A percentile compares a stretch with the other conserved stretches of the same genome.
Evolutionary conservation across 2,797 vertebrate species (phyloP).

Genomic region (Discoglossus pictus): DNA sequence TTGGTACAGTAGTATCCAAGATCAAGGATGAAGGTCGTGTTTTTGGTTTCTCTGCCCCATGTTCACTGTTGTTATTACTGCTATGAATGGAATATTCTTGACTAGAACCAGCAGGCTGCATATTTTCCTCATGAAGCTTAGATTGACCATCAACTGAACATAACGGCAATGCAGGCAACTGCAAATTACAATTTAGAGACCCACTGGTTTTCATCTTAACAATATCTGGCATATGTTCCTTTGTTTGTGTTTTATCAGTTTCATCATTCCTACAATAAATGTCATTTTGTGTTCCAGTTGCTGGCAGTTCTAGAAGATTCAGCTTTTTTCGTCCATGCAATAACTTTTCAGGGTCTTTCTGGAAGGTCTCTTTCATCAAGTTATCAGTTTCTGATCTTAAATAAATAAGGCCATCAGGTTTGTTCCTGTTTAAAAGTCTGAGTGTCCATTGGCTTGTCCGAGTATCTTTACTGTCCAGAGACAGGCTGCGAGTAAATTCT

Average conservation of each 20-base stretch:
- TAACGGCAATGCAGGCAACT: constrained; percentile 37
- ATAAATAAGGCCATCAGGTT: constrained; percentile 51
- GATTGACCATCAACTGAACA: constrained; percentile 45
- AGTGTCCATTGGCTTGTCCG: constrained; percentile 65
- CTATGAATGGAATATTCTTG: constrained; percentile 30
- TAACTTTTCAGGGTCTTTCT: neutral
- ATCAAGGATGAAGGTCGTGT: constrained; percentile 88
- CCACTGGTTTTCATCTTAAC: constrained; percentile 44
- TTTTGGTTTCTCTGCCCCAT: constrained; percentile 62
- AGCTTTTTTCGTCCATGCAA: neutral
- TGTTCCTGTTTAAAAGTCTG: constrained; percentile 56
- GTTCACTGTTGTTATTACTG: constrained; percentile 60
- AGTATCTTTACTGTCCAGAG: constrained; percentile 70
- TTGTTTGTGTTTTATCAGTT: neutral
- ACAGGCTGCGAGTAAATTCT: constrained; percentile 73
- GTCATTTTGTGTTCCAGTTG: constrained; percentile 21
- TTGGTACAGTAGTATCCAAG: constrained; percentile 73
- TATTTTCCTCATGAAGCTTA: constrained; percentile 37
- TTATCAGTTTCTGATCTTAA: constrained; percentile 47
- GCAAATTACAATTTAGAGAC: constrained; percentile 35
- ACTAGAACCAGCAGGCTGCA: constrained; percentile 22
- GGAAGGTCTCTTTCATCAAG: constrained; percentile 15
- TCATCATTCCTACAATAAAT: neutral
- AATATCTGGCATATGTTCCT: constrained; percentile 21
- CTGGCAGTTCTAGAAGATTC: neutral